Evolutionary conservation across 2,888 invertebrate genomes (phyloP), one percentile per base, ranked within the genome.

Genomic region (Acronicta aceris): DNA sequence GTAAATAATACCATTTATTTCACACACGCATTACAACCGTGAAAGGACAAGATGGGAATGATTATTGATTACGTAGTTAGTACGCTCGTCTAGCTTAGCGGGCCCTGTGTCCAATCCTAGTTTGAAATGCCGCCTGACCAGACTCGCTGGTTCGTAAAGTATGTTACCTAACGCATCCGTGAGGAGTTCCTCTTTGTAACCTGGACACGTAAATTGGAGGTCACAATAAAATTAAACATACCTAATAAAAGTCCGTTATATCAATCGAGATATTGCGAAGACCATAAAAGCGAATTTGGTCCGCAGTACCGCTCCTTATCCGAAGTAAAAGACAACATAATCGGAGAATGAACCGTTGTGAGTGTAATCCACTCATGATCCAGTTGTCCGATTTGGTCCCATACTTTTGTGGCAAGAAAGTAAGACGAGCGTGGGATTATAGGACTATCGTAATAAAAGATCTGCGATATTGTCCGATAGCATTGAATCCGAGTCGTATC

Each of bases 401-500:
- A 71, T 78, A 76, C 74, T 79, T 83, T 83, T 81, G 62, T 59
- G 73, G 78, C 76, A 81, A 81, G 87, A 90, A 91, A 89, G 88
- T 88, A 81, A 85, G 81, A 76, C 84, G 76, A 84, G 83, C 90
- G 90, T 90, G 90, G 89, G 91, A 89, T 85, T 83, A 78, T 78
- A 81, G 78, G 82, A 82, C 80, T 82, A 86, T 88, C 84, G 71
- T 78, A 84, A 84, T 79, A 74, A 82, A 78, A 82, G 79, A 84
- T 85, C 80, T 72, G 49, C 59, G 73, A 81, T 78, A 60, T 67
- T 71, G 64, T 68, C 47, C 71, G 81, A 85, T 81, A 69, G 59
- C 68, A 78, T 78, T 49, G 72, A 67, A 65, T 58, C 72, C 69
- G 62, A 59, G 66, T 73, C 70, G 75, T 57, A 68, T 78, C 65